Base-by-base conservation (phyloP, 2,797 vertebrate species). In the Poeciliopsis presidionis region DNA sequence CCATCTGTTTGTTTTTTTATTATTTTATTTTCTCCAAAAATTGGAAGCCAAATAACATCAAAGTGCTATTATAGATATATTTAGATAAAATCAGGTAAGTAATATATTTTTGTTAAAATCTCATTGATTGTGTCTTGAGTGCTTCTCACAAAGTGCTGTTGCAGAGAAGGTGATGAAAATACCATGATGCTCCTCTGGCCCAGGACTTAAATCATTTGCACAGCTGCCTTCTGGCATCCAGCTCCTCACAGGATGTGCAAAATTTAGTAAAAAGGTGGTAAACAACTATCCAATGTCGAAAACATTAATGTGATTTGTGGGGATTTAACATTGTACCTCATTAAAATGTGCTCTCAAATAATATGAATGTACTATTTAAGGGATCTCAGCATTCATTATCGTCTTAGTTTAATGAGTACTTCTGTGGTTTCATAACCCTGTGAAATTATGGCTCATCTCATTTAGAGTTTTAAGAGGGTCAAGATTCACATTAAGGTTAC, bases 171-270 rank as follows among this genome's bases (percentile, higher is more conserved):
- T 53, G 57, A 25, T 59, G 79, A 36, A 79, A 46, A 78, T 73
- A 46, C 80, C 65, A 85, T 65, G 3, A 85, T 77, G n/a, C 14
- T 84, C 77, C 67, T 20, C 67, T 74, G 80, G 49, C 78, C 72
- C 73, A 71, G 73, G 47, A 84, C 75, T 87, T 45, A 85, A 89
- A 90, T 82, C 78, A 90, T 89, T 87, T 85, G 78, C 70, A 75
- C 55, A 63, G 39, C n/a, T 83, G 73, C 79, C 72, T 73, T 79
- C 43, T 83, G 82, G 84, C 73, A 69, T 81, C 79, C 71, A 91
- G 74, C 89, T 84, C 82, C 71, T 78, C 5, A 65, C 22, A 75
- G 43, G 55, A 71, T 73, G 20, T 80, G 16, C 3, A 53, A 6
- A 5, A 80, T 78, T 72, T 69, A 79, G 72, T 69, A 18, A 78